A percentile compares a stretch with the other conserved stretches of the same genome.
Evolutionary conservation across 2,113 vertebrate species (phyloP).

Genomic region (Melanotaenia duboulayi): DNA sequence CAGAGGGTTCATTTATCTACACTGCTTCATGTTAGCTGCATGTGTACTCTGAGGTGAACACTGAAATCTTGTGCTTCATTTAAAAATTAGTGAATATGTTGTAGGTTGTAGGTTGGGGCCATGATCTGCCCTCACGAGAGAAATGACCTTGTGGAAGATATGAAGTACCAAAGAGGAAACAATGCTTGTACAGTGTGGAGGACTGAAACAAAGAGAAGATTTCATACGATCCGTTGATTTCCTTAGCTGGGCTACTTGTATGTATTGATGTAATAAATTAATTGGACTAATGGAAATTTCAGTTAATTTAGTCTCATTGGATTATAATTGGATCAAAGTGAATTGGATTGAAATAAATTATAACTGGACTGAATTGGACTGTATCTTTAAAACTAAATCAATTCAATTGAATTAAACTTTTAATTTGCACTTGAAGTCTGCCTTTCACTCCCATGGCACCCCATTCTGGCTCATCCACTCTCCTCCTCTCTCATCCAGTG

Average conservation of each 20-base stretch:
- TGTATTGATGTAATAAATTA: too few relatives aligned
- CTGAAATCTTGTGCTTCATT: background rate
- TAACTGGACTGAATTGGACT: too few relatives aligned
- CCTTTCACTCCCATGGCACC: background rate
- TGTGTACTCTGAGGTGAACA: background rate
- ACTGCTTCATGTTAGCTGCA: background rate
- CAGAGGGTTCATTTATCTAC: background rate
- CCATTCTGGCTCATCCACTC: background rate
- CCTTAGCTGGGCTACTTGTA: too few relatives aligned
- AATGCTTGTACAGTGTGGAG: background rate
- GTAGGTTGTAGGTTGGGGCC: background rate
- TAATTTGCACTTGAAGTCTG: slow-evolving; percentile 12
- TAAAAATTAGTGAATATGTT: background rate
- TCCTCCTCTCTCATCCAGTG: background rate
- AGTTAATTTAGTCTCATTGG: too few relatives aligned
- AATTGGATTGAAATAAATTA: too few relatives aligned
- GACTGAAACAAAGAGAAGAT: too few relatives aligned
- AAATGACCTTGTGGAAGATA: background rate
- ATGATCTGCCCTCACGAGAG: background rate
- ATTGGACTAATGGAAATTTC: too few relatives aligned
- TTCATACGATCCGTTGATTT: too few relatives aligned
- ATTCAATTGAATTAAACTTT: background rate
- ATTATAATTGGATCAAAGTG: too few relatives aligned
- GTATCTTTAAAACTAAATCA: too few relatives aligned
- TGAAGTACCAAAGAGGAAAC: slow-evolving; percentile 4